These are phyloP conservation scores for Gymnarchus niloticus DNA, from an alignment of 2,113 vertebrate species.

Conservation along the genomic window DNA sequence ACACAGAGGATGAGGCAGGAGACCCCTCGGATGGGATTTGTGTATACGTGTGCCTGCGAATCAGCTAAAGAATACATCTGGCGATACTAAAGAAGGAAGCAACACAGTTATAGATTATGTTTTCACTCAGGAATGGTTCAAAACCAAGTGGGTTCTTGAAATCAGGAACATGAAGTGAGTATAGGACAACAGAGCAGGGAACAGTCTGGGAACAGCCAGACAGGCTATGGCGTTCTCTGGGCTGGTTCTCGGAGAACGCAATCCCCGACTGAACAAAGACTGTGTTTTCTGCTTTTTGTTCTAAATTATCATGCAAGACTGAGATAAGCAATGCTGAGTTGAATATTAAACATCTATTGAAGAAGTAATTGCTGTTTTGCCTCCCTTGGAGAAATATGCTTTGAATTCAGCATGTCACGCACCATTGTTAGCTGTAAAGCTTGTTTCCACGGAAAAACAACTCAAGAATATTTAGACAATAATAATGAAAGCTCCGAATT, in stretches of 20 bases:
- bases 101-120: slow-evolving; percentile 6
- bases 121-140: slow-evolving; percentile 1
- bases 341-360: slow-evolving; percentile 32
- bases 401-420: slow-evolving; percentile 19
- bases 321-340: slow-evolving; percentile 24
- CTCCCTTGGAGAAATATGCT: slow-evolving; percentile 24
- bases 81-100: neutral
- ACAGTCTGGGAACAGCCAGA: neutral
- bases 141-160: neutral
- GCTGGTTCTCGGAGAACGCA: slow-evolving; percentile 19
- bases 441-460: slow-evolving; percentile 18
- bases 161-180: neutral
- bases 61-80: neutral
- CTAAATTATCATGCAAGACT: slow-evolving; percentile 26
- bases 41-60: neutral
- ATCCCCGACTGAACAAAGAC: slow-evolving; percentile 12
- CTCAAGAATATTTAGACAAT: slow-evolving; percentile 22
- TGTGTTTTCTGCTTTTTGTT: slow-evolving; percentile 25
- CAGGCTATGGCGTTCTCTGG: neutral
- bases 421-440: slow-evolving; percentile 23
- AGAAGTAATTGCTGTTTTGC: slow-evolving; percentile 32
- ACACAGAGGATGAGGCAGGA: neutral
- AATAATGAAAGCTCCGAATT: slow-evolving; percentile 6
- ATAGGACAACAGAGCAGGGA: neutral
- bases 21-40: neutral